Base-by-base conservation (phyloP, 2,113 vertebrate species). In the Rhinoderma darwinii region DNA sequence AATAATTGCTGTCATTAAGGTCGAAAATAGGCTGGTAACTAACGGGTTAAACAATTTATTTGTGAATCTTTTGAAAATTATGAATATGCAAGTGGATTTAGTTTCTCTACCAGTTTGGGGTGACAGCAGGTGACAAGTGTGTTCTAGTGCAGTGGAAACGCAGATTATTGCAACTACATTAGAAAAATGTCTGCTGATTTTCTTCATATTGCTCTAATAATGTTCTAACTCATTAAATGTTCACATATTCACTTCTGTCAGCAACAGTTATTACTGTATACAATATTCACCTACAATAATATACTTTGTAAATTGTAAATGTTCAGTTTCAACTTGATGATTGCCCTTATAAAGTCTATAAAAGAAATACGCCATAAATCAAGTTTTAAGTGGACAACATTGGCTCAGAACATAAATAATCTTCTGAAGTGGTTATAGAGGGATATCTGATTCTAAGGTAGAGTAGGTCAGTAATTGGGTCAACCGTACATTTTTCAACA, bases 391-490 rank as follows among this genome's bases (percentile, higher is more conserved):
- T 72, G 80, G 39, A 82, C 59, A 82, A 43, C 37, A 83, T 54
- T 73, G 66, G 44, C 66, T 54, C 47, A 73, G 47, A 73, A 50
- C 32, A 39, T 72, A 83, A 82, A 70, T 72, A 83, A 83, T 44
- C 82, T 83, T 83, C 66, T 83, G 27, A 72, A 83, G 32, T 51
- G 27, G 11, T 30, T 30, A 83, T 43, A 68, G 63, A 35, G 27
- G 63, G 41, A 83, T 83, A 27, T 72, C 47, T 70, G 63, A 68
- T 66, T 83, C 82, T 66, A 83, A 70, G 63, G 63, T 35, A 83
- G 35, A 72, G 63, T 83, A 66, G 79, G 79, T 82, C 59, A 82
- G 79, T 63, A 82, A 82, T 82, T 82, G 79, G 79, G 79, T 82
- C 63, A 83, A 30, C 30, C 63, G 72, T 83, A 68, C 82, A 83